Conservation (phyloP, 2,797 vertebrate genomes). For the Gobionotothen gibberifrons region DNA sequence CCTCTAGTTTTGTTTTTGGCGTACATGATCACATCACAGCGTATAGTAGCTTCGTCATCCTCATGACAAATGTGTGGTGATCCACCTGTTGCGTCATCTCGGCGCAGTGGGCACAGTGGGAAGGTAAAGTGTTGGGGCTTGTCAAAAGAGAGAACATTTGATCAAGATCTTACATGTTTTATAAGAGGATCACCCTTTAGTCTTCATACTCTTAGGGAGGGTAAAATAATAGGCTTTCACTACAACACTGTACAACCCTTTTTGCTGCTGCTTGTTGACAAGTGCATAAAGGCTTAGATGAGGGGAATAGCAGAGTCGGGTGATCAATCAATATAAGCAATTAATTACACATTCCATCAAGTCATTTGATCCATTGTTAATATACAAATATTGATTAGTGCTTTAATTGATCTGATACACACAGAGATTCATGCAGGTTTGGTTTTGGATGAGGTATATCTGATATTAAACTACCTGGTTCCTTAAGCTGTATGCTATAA, state of each 20-base stretch:
- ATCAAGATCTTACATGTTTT: slow-evolving; percentile 2
- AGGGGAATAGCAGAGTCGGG: background rate
- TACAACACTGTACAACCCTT: background rate
- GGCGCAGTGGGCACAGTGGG: slow-evolving; percentile 14
- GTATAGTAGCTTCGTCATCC: slow-evolving; percentile 40
- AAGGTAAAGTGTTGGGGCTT: slow-evolving; percentile 22
- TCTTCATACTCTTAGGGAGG: background rate
- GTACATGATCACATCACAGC: slow-evolving; percentile 31
- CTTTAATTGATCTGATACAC: background rate
- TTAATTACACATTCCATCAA: too few species aligned
- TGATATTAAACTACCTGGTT: background rate
- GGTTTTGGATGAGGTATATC: too few species aligned
- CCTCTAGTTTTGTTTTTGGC: slow-evolving; percentile 41
- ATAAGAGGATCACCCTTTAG: background rate
- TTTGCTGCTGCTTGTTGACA: background rate
- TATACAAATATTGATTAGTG: background rate
- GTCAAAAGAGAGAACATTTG: background rate
- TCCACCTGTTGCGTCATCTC: slow-evolving; percentile 59
- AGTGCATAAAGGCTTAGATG: background rate
- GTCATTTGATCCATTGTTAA: background rate
- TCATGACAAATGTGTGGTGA: slow-evolving; percentile 14
- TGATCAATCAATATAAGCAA: background rate
- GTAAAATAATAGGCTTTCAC: background rate
- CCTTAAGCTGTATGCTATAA: background rate
- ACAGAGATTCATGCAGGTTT: background rate